These are phyloP conservation scores for Morone saxatilis DNA, from an alignment of 2,113 vertebrate species.

Conservation along the genomic window DNA sequence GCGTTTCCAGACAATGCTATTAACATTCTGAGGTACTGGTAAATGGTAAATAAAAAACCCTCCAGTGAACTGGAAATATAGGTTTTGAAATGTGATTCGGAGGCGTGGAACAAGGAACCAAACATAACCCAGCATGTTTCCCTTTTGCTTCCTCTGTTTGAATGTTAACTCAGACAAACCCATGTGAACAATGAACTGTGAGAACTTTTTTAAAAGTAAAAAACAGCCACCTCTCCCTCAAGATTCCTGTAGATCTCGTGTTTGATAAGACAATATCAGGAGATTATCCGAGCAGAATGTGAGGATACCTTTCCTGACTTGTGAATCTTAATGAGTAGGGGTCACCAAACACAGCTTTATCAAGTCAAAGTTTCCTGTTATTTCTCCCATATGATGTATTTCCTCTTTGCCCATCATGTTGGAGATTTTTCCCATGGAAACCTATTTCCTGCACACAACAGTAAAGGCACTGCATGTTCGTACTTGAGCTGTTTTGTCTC, in stretches of 20 bases:
- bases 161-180: neutral
- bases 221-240: neutral
- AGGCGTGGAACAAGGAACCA: neutral
- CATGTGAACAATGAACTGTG: neutral
- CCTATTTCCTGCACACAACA: constrained; percentile 65
- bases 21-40: neutral
- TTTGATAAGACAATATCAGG: constrained; percentile 28
- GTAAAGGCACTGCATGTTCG: constrained; percentile 2
- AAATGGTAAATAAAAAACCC: too few relatives aligned
- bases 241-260: neutral
- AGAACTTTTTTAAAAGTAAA: neutral
- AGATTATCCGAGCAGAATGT: constrained; percentile 6
- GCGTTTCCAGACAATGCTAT: neutral
- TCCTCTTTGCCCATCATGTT: constrained; percentile 62
- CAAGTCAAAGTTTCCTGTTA: constrained; percentile 71
- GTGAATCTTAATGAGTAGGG: constrained; percentile 18
- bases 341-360: constrained; percentile 63
- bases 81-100: neutral
- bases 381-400: constrained; percentile 57
- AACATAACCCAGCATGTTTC: neutral
- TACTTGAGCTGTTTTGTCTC: neutral
- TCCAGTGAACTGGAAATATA: neutral
- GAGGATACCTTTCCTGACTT: constrained; percentile 30
- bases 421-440: constrained; percentile 53
- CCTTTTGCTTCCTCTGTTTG: neutral